These are phyloP conservation scores for Lerema accius DNA, from an alignment of 1,140 invertebrate species.

Conservation along the genomic window DNA sequence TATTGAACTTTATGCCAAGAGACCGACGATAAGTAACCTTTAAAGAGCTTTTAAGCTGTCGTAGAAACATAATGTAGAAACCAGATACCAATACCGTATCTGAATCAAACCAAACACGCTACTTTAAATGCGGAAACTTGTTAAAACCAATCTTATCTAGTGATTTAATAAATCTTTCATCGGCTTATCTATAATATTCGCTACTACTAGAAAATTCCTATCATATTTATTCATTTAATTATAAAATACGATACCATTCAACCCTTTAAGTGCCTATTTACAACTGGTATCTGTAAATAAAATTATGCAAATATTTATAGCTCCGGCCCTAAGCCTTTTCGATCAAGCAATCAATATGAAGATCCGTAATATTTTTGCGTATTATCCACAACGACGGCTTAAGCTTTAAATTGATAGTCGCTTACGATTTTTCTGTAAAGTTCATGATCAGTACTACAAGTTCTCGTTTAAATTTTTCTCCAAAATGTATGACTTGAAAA, in stretches of 20 bases:
- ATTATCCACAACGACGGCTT: constrained; percentile 42
- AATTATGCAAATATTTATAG: constrained; percentile 36
- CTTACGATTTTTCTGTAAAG: constrained; percentile 28
- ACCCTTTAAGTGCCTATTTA: constrained; percentile 41
- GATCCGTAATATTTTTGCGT: constrained; percentile 54
- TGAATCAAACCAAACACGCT: constrained; percentile 10
- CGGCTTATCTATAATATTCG: constrained; percentile 35
- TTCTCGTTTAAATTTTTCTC: constrained; percentile 27
- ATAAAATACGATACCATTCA: constrained; percentile 48
- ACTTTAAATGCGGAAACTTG: constrained; percentile 42
- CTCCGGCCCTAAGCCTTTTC: constrained; percentile 38
- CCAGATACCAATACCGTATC: not conserved
- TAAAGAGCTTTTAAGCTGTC: constrained; percentile 13
- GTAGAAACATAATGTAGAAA: constrained; percentile 2
- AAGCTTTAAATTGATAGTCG: constrained; percentile 55
- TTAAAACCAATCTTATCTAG: constrained; percentile 39
- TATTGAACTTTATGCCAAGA: not conserved
- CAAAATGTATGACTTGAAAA: constrained; percentile 18
- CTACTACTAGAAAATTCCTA: constrained; percentile 30
- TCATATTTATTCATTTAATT: constrained; percentile 40
- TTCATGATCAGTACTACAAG: constrained; percentile 29
- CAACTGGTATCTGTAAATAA: constrained; percentile 48
- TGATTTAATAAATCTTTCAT: constrained; percentile 40
- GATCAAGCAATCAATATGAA: constrained; percentile 52
- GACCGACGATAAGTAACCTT: constrained; percentile 3